These are phyloP conservation scores for Setophaga kirtlandii DNA, from an alignment of 2,113 vertebrate species.

Conservation along the genomic window DNA sequence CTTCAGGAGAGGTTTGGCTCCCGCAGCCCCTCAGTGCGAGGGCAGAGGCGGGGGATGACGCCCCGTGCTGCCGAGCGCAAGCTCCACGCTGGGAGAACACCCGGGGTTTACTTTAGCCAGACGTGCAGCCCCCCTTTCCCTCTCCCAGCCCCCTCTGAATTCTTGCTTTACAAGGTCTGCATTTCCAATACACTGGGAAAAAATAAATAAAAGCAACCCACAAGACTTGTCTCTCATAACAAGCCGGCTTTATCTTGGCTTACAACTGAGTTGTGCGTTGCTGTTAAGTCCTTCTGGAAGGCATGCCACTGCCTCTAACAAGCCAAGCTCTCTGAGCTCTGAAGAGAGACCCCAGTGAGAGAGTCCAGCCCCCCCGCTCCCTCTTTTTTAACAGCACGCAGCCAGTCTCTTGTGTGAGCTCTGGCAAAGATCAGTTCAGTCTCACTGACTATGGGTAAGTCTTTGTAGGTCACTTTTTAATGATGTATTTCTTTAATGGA, in stretches of 20 bases:
- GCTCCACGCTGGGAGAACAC: background rate
- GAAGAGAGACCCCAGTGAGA: conserved; percentile 53
- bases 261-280: conserved; percentile 31
- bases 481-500: conserved; percentile 42
- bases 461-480: conserved; percentile 68
- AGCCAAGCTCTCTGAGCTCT: conserved; percentile 39
- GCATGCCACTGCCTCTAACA: conserved; percentile 25
- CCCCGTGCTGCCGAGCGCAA: background rate
- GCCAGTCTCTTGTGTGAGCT: conserved; percentile 57
- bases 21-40: background rate
- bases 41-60: background rate
- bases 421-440: conserved; percentile 57
- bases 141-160: background rate
- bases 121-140: background rate
- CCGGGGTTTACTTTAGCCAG: background rate
- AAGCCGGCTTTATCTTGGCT: conserved; percentile 48
- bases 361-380: conserved; percentile 7
- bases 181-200: conserved; percentile 32
- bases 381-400: conserved; percentile 34
- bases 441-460: conserved; percentile 17
- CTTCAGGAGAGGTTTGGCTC: background rate
- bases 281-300: conserved; percentile 54
- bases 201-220: conserved; percentile 52
- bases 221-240: conserved; percentile 46
- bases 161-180: conserved; percentile 30